Base-by-base conservation (phyloP, 2,113 vertebrate genomes). In the Geococcyx californianus region DNA sequence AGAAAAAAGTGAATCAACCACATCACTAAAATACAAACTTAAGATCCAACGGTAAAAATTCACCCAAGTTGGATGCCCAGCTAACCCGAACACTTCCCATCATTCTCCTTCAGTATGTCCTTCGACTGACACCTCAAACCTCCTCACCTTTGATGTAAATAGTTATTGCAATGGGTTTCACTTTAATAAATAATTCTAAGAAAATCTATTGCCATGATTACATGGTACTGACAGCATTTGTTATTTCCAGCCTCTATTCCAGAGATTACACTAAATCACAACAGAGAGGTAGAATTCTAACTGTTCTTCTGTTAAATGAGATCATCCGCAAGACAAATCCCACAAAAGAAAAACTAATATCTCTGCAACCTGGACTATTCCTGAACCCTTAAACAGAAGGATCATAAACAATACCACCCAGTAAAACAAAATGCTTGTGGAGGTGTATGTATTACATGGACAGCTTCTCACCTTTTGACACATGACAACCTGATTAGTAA, bases 71-170 rank as follows among this genome's bases (percentile, higher is more conserved):
- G 3, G 49, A 55, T 0, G 0, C 18, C 24, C 69, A 47, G 3
- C 55, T 44, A 33, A 40, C 12, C 18, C n/a, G 42, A 49, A 25
- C 18, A 8, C 7, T 42, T 56, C 29, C 38, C 74, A 47, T 11
- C 0, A 0, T 36, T 11, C 51, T 38, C 70, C 64, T 42, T 51
- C 60, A 28, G n/a, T 1, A 0, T 1, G 5, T 9, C 54, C 63
- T 69, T 49, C 24, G 26, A 60, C 1, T 58, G 31, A 72, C 38
- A 21, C 2, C 1, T 33, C 9, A 13, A 89, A 60, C 44, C 38
- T 56, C 40, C 74, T 69, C 64, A 51, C 45, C 29, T 60, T 73
- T 18, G 79, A 44, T 23, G 55, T 45, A 70, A 58, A 54, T 13
- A 56, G 34, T 40, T 47, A 47, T 13, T 34, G 56, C 63, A 55